phyloP scores from a whole-genome alignment of 2,888 invertebrate species.

The Herminia tarsipennalis region DNA sequence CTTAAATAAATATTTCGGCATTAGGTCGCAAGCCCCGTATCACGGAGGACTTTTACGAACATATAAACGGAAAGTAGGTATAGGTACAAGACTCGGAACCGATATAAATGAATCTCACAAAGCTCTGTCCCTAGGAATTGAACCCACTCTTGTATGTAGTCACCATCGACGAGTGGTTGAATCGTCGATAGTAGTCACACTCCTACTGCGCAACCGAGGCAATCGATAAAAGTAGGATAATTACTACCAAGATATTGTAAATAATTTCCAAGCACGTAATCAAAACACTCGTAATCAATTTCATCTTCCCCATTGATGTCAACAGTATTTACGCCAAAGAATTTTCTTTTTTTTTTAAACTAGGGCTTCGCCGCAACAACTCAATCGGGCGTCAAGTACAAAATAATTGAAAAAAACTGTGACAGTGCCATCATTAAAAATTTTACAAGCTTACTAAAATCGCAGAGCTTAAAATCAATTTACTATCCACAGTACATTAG shows the following conservation, averaged over 20 bases:
- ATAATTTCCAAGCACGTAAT: neutral
- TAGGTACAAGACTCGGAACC: too few species aligned
- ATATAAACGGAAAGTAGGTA: too few species aligned
- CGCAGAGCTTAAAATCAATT: constrained; percentile 37
- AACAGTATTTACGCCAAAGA: constrained; percentile 8
- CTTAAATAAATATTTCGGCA: too few species aligned
- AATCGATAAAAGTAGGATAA: too few species aligned
- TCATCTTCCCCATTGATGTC: constrained; percentile 11
- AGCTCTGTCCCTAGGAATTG: too few species aligned
- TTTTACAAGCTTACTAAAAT: constrained; percentile 26
- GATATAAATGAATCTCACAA: too few species aligned
- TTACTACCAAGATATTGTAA: neutral
- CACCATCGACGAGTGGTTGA: too few species aligned
- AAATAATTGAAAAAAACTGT: constrained; percentile 36
- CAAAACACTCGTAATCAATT: neutral
- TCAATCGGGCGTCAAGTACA: constrained; percentile 40
- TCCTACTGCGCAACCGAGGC: too few species aligned
- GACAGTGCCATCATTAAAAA: constrained; percentile 29
- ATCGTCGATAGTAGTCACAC: too few species aligned
- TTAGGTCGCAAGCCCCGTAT: too few species aligned
- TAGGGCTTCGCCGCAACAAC: constrained; percentile 20
- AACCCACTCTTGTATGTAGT: too few species aligned
- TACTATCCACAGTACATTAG: neutral
- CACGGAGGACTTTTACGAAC: too few species aligned
- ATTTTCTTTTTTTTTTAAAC: constrained; percentile 2